Conservation (phyloP, 2,113 vertebrate species). For the Ochotona princeps region DNA sequence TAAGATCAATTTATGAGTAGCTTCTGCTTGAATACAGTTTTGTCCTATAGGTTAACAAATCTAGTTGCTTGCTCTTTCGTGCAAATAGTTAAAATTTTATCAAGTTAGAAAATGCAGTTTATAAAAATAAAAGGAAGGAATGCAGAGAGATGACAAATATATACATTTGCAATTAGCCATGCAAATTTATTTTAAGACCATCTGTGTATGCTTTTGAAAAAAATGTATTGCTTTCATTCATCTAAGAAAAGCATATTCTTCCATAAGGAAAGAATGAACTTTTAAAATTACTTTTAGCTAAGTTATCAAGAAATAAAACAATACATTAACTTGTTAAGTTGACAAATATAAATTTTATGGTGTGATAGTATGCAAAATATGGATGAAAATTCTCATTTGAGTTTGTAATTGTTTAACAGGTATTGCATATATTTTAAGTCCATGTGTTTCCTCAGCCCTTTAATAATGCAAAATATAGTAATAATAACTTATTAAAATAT, state of each 20-base stretch:
- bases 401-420: background rate
- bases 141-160: background rate
- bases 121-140: constrained; percentile 3
- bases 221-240: background rate
- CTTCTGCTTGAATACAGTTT: constrained; percentile 6
- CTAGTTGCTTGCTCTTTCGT: background rate
- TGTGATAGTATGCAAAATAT: background rate
- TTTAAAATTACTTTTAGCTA: constrained; percentile 22
- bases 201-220: background rate
- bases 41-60: background rate
- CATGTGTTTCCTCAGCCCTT: constrained; percentile 59
- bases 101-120: background rate
- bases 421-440: constrained; percentile 43
- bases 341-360: background rate
- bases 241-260: background rate
- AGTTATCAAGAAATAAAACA: background rate
- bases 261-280: background rate
- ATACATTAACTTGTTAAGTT: background rate
- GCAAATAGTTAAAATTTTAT: constrained; percentile 11
- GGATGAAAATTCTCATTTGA: background rate
- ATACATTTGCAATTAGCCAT: background rate
- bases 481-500: constrained; percentile 33
- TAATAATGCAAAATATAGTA: constrained; percentile 39
- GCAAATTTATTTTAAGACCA: background rate
- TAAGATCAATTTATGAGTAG: background rate